Evolutionary conservation across 2,888 invertebrate genomes (phyloP), one percentile per base, ranked within the genome.

Genomic region (Lepidochitona cinerea): DNA sequence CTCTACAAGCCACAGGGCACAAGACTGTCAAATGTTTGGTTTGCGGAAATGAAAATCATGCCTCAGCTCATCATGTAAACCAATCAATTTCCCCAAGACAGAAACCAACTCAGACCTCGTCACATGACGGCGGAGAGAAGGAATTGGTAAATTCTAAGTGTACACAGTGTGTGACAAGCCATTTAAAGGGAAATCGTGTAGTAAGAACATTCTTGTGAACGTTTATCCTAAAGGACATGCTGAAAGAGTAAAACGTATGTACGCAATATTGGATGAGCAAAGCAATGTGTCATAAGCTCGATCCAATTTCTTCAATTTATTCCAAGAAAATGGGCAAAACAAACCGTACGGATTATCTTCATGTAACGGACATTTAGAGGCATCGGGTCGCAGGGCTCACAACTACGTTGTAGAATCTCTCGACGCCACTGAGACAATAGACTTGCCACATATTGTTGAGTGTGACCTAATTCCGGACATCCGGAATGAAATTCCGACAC

Each of bases 401-500:
- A 70, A 68, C 4, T 71, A 52, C 37, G 36, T 79, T 18, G 69
- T 78, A 18, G 37, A 72, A 37, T 54, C 74, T 0, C 12, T 66
- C 23, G 73, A 78, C 49, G 76, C 72, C 2, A 41, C 35, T 1
- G 23, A 41, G 0, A n/a, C n/a, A 33, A 33, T 71, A 23, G 53
- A 68, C 1, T 59, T 77, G 6, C 79, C 77, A 6, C 6, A 18
- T 0, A n/a, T 79, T 5, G 73, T 74, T 32, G 77, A 79, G 36
- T 79, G 79, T 52, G 35, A 67, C 26, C 35, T 74, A 1, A 73
- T 79, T 35, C 76, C 77, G 18, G 53, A 71, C 37, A 33, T 64
- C 5, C 59, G 71, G 14, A 37, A 72, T 18, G 72, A 79, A 5
- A 77, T 80, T 9, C 75, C 77, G 23, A 79, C 75, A 6, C 74